These are phyloP conservation scores for Eulacestoma nigropectus DNA, from an alignment of 2,113 vertebrate genomes.

Conservation along the genomic window DNA sequence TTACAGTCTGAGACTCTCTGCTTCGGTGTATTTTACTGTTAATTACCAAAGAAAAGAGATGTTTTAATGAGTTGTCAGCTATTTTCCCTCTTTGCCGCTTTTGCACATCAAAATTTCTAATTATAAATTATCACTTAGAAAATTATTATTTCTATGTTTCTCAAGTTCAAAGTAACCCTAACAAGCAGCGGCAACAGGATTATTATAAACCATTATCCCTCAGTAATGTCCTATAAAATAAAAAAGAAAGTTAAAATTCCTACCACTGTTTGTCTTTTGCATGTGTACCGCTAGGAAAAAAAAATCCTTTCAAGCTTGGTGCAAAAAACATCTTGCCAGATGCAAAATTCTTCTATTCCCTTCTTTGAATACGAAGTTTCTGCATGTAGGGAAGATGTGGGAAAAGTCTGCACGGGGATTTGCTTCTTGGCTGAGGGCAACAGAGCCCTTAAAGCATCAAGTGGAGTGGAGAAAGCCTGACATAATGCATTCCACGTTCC, in stretches of 20 bases:
- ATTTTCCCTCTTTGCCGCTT: neutral
- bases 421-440: neutral
- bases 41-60: neutral
- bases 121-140: neutral
- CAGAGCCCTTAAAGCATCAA: neutral
- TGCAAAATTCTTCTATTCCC: neutral
- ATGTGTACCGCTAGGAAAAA: neutral
- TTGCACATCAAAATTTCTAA: neutral
- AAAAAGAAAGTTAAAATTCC: neutral
- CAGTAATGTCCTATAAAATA: neutral
- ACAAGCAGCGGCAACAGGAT: neutral
- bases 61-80: neutral
- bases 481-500: neutral
- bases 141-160: neutral
- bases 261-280: neutral
- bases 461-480: neutral
- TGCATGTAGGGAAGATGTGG: neutral
- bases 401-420: neutral
- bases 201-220: neutral
- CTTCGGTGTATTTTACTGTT: neutral
- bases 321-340: neutral
- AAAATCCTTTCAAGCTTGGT: neutral
- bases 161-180: neutral
- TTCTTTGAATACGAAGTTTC: neutral
- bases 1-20: neutral